Evolutionary conservation across 2,888 invertebrate genomes (phyloP), one percentile per base, ranked within the genome.

Genomic region (Chorisops tibialis): DNA sequence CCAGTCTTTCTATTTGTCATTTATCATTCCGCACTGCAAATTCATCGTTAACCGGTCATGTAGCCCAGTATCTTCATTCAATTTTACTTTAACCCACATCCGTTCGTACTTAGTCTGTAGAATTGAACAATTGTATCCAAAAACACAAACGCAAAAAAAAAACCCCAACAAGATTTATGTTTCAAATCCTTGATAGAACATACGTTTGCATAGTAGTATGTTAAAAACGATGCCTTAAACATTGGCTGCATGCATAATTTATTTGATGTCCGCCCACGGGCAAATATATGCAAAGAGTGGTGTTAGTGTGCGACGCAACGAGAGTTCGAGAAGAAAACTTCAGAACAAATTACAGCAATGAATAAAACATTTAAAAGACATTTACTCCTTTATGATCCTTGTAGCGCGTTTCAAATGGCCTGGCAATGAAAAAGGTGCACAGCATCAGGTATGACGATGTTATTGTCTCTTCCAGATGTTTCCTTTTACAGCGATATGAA

Each of bases 341-440:
- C 62, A 59, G 64, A 48, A 64, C 64, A 64, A 64, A 64, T 64
- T 64, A 62, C 59, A 60, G 64, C 64, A 64, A 64, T 64, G 64
- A 64, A 64, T 64, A 64, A 64, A 64, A 64, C 64, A 64, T 64
- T 64, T 64, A 64, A 64, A 64, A 64, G 62, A 64, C 64, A 64
- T 64, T 64, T 64, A 52, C 64, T 59, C 62, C 59, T 62, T 64
- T 64, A 62, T 62, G 62, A 59, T 47, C 30, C 7, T 22, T 19
- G 12, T 12, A 24, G 50, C 30, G 22, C 47, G 21, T 47, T 18
- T 47, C 18, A 47, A 16, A 47, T 7, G 7, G 30, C 30, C 9
- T 30, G 9, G n/a, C n/a, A n/a, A n/a, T n/a, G n/a, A n/a, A 9
- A 9, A 30, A 30, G 30, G 1, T 30, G 9, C 30, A 30, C 7